Evolutionary conservation across 2,888 invertebrate genomes (phyloP), one percentile per base, ranked within the genome.

Genomic region (Thymelicus acteon): DNA sequence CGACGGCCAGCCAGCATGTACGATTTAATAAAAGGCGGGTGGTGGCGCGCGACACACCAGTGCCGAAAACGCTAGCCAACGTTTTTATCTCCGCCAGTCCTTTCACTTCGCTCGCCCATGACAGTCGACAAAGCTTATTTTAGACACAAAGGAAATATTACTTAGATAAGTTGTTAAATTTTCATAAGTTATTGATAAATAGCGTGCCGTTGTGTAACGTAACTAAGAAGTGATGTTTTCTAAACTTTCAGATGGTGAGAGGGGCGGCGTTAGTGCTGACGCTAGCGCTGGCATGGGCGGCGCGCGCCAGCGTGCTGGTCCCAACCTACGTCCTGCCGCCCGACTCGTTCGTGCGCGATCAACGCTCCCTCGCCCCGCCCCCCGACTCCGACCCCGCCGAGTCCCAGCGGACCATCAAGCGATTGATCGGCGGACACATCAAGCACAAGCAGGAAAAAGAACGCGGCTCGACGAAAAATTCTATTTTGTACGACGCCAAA

Each of bases 391-490:
- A 78, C 74, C 76, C 82, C 73, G 88, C 89, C 69, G 90, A 90
- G 74, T 89, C 91, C 24, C 90, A 95, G 74, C 92, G 95, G 77
- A 95, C 95, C 76, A 93, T 96, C 75, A 95, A 96, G 79, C 94
- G 96, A 72, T 90, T 96, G 73, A 95, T 96, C 78, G 96, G 96
- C 54, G 97, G 96, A 61, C 96, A 96, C 79, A 90, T 96, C 75
- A 94, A 93, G 79, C 89, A 93, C 75, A 88, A 90, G 82, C 82
- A 89, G 75, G 88, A 92, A 73, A 89, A 93, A 84, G 91, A 91
- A 66, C 86, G 88, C 75, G 87, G 91, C 67, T 85, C 85, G 52
- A 78, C 85, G n/a, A 93, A 92, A 80, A 93, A 93, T 78, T 87
- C 92, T 8, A 85, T 93, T 68, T 80, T 78, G 71, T 87, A 84